Percentiles rank a stretch among this genome's conserved stretches.
Conservation (phyloP, 2,888 invertebrate genomes). For the Caprella mutica region DNA sequence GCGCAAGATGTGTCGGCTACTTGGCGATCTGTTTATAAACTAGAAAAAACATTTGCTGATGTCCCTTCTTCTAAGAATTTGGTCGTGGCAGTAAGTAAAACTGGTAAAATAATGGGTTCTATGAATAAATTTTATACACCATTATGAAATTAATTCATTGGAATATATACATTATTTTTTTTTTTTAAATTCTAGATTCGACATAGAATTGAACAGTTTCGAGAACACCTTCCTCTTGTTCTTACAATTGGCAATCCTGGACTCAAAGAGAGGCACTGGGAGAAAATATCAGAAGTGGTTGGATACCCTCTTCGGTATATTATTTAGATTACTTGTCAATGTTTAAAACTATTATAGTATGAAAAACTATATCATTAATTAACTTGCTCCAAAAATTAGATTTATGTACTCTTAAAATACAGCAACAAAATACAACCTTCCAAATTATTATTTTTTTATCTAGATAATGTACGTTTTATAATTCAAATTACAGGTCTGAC, state of each 20-base stretch:
- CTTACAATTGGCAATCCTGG: conserved; percentile 89
- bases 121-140: too few species aligned
- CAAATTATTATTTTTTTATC: too few species aligned
- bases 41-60: conserved; percentile 75
- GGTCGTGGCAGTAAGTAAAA: conserved; percentile 30
- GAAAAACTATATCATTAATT: too few species aligned
- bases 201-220: conserved; percentile 71
- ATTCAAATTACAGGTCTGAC: conserved; percentile 46
- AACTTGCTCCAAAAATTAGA: too few species aligned
- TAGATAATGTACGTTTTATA: not conserved
- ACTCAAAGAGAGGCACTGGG: conserved; percentile 85
- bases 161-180: too few species aligned
- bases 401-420: too few species aligned
- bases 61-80: conserved; percentile 48
- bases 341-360: not conserved
- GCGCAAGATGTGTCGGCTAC: conserved; percentile 62
- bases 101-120: too few species aligned
- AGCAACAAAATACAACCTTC: too few species aligned
- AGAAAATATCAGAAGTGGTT: conserved; percentile 83
- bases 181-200: too few species aligned
- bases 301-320: conserved; percentile 63
- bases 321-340: not conserved
- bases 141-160: too few species aligned
- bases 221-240: conserved; percentile 70
- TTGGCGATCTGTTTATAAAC: conserved; percentile 66